Conservation (phyloP, 2,113 vertebrate genomes). For the Syrrhaptes paradoxus region DNA sequence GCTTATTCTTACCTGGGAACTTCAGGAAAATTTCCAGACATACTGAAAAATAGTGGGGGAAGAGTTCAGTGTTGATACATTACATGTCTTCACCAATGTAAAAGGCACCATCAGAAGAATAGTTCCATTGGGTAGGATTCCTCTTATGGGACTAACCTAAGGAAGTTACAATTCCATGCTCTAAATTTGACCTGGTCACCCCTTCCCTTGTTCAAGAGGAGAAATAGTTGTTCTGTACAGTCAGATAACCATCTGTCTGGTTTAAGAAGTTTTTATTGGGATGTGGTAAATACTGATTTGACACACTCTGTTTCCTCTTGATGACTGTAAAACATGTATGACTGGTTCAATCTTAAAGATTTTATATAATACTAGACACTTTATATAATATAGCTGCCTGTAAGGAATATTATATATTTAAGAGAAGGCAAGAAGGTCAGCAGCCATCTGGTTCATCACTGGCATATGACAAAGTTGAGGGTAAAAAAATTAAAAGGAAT, state of each 20-base stretch:
- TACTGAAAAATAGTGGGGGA: rapidly evolving
- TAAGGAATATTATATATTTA: background rate
- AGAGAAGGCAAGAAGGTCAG: background rate
- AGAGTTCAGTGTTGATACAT: background rate
- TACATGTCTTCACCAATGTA: rapidly evolving
- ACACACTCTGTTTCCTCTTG: background rate
- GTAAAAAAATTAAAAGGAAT: background rate
- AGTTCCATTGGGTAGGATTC: rapidly evolving
- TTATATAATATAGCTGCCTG: background rate
- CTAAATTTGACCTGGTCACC: background rate
- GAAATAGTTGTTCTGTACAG: background rate
- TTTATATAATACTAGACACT: background rate
- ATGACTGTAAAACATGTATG: background rate
- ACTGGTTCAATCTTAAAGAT: background rate
- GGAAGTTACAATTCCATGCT: background rate
- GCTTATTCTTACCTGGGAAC: background rate
- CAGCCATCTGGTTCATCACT: background rate
- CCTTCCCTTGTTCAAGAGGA: background rate
- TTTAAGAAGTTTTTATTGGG: background rate
- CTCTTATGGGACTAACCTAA: background rate
- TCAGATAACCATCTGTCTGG: rapidly evolving
- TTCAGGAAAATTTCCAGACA: background rate
- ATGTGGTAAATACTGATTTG: background rate
- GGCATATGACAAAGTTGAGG: rapidly evolving
- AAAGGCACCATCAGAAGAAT: rapidly evolving